Evolutionary conservation across 1,140 invertebrate species (phyloP), one percentile per base, ranked within the genome.

Genomic region (Scaptomyza hsui): DNA sequence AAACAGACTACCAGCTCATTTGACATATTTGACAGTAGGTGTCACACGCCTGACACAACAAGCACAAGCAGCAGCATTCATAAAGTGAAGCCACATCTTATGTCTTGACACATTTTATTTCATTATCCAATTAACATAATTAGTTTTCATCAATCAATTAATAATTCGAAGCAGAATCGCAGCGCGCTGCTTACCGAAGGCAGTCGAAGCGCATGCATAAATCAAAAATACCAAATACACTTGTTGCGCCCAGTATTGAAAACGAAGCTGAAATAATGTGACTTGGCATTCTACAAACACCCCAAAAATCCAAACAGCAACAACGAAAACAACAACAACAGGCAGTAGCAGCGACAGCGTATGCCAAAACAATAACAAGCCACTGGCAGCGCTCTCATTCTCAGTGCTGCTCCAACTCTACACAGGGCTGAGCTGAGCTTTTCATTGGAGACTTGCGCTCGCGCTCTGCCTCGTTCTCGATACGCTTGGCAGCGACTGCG

Each of bases 91-190:
- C 44, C 67, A 61, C 62, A 47, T 59, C 64, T 72, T 73, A 47
- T 44, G 48, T 68, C 75, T 78, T 78, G 79, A 82, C 79, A 83
- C 81, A 86, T 81, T 81, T 85, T 70, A 86, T 81, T 86, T 86
- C 81, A 86, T 86, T 86, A 86, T 72, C 74, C 82, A 86, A 86
- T 86, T 86, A 86, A 78, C 82, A 86, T 86, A 86, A 88, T 86
- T 86, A 86, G 82, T 82, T 86, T 75, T 89, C 82, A 86, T 86
- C 82, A 88, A 82, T 82, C 82, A 86, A 88, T 86, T 88, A 88
- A 75, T 88, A 86, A 86, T 88, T 78, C 82, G 74, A 72, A 48
- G 75, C 81, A 82, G 71, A 52, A 64, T 49, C 74, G 51, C 41
- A 59, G 44, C 49, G 55, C 26, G 44, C 26, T 19, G 55, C 67